Conservation (phyloP, 2,888 invertebrate genomes). For the Nemoura dubitans region DNA sequence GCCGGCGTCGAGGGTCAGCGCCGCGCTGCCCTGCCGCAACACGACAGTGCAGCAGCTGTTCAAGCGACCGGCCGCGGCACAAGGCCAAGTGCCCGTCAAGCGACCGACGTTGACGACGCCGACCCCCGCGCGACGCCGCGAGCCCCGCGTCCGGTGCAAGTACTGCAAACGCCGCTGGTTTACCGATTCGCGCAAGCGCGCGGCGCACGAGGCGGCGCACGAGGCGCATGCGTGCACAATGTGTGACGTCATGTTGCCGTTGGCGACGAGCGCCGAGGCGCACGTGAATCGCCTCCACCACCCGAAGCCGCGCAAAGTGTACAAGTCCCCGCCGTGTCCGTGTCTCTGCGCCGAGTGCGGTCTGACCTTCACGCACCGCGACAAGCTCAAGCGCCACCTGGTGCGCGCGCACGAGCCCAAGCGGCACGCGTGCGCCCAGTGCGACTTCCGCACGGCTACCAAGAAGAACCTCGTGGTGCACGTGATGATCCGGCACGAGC, state of each 20-base stretch:
- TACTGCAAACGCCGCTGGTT: too few species aligned
- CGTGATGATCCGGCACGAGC: constrained; percentile 43
- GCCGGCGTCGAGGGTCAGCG: neutral
- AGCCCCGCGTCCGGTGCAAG: neutral
- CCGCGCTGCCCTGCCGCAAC: neutral
- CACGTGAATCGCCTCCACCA: too few species aligned
- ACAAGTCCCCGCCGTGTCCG: constrained; percentile 38
- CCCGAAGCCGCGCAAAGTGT: neutral
- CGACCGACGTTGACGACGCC: too few species aligned
- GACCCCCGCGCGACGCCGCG: neutral
- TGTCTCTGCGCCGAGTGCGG: constrained; percentile 69
- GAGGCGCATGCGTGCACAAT: too few species aligned
- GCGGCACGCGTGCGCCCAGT: neutral
- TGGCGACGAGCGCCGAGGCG: too few species aligned
- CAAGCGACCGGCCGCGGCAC: neutral
- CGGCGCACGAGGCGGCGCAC: too few species aligned
- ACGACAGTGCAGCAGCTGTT: neutral
- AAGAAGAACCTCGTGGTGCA: neutral
- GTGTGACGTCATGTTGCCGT: too few species aligned
- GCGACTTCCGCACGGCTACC: neutral
- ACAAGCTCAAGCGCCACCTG: constrained; percentile 39
- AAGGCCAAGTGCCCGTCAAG: neutral
- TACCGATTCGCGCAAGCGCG: too few species aligned
- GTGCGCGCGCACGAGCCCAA: neutral
- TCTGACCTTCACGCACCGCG: constrained; percentile 56